Conservation (phyloP, 2,113 vertebrate species). For the Tympanuchus pallidicinctus region DNA sequence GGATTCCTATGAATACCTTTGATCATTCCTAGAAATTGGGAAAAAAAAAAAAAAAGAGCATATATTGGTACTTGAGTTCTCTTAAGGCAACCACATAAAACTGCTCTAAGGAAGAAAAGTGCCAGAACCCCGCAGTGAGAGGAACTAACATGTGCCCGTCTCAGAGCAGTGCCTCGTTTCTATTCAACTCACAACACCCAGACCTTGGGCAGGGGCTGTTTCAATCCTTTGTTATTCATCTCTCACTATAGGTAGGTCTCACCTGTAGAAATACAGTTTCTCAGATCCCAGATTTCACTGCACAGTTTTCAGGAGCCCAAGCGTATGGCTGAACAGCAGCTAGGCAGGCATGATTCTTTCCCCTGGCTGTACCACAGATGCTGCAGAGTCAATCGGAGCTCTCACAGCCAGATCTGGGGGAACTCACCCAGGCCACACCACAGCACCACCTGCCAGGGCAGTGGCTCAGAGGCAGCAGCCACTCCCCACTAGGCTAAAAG, state of each 20-base stretch:
- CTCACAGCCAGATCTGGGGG: neutral
- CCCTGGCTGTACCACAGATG: neutral
- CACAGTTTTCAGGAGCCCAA: neutral
- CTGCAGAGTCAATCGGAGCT: neutral
- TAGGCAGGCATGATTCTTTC: neutral
- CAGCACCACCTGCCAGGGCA: neutral
- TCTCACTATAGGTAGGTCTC: neutral
- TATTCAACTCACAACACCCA: neutral
- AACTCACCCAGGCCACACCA: neutral
- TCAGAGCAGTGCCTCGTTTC: neutral
- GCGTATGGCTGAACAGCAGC: neutral
- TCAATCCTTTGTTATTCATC: neutral
- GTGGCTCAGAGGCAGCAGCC: neutral
- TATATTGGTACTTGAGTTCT: neutral
- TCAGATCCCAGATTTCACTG: neutral
- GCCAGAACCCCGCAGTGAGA: neutral
- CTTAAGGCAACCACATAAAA: neutral
- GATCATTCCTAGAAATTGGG: slow-evolving; percentile 21
- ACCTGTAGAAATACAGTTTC: neutral
- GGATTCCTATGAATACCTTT: slow-evolving; percentile 18
- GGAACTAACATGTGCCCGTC: neutral
- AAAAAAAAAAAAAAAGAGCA: neutral
- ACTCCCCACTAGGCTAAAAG: neutral
- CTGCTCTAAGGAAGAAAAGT: neutral
- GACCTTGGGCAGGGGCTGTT: neutral